Conservation (phyloP, 2,888 invertebrate genomes). For the Cantharis nigra region DNA sequence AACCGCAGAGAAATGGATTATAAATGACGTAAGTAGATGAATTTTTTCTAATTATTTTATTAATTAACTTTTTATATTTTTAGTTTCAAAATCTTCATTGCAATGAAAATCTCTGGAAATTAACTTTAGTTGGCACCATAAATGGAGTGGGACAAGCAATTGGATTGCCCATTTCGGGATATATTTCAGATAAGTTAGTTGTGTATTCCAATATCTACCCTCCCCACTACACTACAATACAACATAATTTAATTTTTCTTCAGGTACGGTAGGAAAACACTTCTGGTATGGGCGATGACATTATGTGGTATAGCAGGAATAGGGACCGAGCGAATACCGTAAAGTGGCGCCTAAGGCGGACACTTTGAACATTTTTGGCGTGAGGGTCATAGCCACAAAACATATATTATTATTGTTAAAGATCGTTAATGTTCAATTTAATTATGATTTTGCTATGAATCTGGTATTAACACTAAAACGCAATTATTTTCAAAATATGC, state of each 20-base stretch:
- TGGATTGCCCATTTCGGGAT: constrained; percentile 62
- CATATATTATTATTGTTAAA: too few species aligned
- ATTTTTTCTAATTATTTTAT: background rate
- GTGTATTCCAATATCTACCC: too few species aligned
- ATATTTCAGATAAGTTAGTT: constrained; percentile 67
- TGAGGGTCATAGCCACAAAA: too few species aligned
- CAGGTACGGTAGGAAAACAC: constrained; percentile 65
- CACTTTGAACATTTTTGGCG: too few species aligned
- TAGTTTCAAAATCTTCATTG: constrained; percentile 69
- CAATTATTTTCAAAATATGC: too few species aligned
- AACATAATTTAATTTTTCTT: too few species aligned
- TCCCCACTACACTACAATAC: too few species aligned
- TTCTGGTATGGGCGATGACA: constrained; percentile 62
- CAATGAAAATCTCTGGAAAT: constrained; percentile 69
- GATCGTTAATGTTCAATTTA: too few species aligned
- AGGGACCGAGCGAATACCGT: too few species aligned
- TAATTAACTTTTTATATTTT: constrained; percentile 11
- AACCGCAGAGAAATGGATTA: constrained; percentile 45
- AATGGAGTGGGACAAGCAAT: constrained; percentile 16
- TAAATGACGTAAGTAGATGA: constrained; percentile 46
- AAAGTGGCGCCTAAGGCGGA: too few species aligned
- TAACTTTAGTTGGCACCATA: constrained; percentile 66
- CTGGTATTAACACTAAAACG: too few species aligned
- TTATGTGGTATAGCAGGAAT: constrained; percentile 69
- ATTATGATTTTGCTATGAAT: too few species aligned